Evolutionary conservation across 2,888 invertebrate species (phyloP).

Genomic region (Octodonta nipae): DNA sequence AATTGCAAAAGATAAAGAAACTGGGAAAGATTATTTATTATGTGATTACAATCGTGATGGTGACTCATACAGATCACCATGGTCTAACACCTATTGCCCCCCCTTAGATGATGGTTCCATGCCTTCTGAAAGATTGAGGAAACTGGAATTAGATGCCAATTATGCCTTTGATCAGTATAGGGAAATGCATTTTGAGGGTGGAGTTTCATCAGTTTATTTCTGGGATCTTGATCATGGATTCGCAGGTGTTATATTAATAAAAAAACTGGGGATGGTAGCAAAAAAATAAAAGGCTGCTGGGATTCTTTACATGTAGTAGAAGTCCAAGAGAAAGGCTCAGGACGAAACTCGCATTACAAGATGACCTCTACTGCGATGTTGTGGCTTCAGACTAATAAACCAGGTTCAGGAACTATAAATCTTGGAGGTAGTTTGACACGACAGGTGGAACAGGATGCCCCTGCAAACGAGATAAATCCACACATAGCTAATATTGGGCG

Average conservation of each 20-base stretch:
- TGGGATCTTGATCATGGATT: slow-evolving; percentile 99
- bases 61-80: slow-evolving; percentile 71
- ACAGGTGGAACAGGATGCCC: slow-evolving; percentile 87
- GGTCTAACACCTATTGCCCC: slow-evolving; percentile 98
- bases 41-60: slow-evolving; percentile 99
- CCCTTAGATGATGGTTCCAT: slow-evolving; percentile 95
- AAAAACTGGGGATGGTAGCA: slow-evolving; percentile 98
- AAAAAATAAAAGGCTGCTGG: slow-evolving; percentile 99
- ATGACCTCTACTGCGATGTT: slow-evolving; percentile 98
- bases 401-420: slow-evolving; percentile 96
- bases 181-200: slow-evolving; percentile 99
- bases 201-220: slow-evolving; percentile 96
- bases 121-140: slow-evolving; percentile 91
- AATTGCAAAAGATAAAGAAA: slow-evolving; percentile 87
- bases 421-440: slow-evolving; percentile 94
- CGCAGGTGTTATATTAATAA: slow-evolving; percentile 94
- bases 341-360: slow-evolving; percentile 92
- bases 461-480: slow-evolving; percentile 83
- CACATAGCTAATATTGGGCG: slow-evolving; percentile 98
- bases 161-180: slow-evolving; percentile 97
- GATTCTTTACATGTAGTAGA: slow-evolving; percentile 99
- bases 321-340: slow-evolving; percentile 90
- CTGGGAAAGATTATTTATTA: slow-evolving; percentile 90
- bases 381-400: slow-evolving; percentile 96
- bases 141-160: slow-evolving; percentile 94